Evolutionary conservation across 1,140 invertebrate genomes (phyloP).

Genomic region (Arion vulgaris): DNA sequence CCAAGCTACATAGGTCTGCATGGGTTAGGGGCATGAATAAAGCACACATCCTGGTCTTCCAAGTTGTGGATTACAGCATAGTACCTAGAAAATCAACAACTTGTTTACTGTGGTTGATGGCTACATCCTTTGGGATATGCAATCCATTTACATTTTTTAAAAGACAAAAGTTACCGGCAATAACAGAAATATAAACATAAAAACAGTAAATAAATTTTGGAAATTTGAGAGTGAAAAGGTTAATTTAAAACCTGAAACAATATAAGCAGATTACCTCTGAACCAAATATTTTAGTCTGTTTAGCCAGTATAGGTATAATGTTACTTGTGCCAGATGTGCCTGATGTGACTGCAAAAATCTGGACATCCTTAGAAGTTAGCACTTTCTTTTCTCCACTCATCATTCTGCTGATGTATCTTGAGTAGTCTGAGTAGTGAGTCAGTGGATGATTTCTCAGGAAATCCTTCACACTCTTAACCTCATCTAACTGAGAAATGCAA

Average conservation of each 20-base stretch:
- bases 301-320: constrained; percentile 61
- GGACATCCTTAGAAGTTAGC: constrained; percentile 55
- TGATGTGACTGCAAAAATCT: constrained; percentile 69
- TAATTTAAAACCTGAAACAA: not conserved
- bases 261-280: constrained; percentile 41
- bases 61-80: too few relatives aligned
- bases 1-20: too few relatives aligned
- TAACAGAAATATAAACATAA: too few relatives aligned
- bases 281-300: constrained; percentile 62
- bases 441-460: constrained; percentile 62
- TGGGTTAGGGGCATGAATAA: too few relatives aligned
- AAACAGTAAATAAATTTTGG: too few relatives aligned
- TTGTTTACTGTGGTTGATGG: too few relatives aligned
- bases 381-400: constrained; percentile 65
- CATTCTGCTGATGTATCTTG: constrained; percentile 64
- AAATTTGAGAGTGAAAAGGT: too few relatives aligned
- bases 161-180: too few relatives aligned
- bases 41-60: too few relatives aligned
- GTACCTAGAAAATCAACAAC: too few relatives aligned
- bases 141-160: too few relatives aligned
- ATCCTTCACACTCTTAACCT: constrained; percentile 61
- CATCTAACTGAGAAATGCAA: constrained; percentile 48
- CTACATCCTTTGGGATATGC: too few relatives aligned
- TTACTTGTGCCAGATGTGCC: constrained; percentile 69
- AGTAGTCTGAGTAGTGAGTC: constrained; percentile 64